Evolutionary conservation across 2,888 invertebrate genomes (phyloP).

Genomic region (Quadroppia sp.): DNA sequence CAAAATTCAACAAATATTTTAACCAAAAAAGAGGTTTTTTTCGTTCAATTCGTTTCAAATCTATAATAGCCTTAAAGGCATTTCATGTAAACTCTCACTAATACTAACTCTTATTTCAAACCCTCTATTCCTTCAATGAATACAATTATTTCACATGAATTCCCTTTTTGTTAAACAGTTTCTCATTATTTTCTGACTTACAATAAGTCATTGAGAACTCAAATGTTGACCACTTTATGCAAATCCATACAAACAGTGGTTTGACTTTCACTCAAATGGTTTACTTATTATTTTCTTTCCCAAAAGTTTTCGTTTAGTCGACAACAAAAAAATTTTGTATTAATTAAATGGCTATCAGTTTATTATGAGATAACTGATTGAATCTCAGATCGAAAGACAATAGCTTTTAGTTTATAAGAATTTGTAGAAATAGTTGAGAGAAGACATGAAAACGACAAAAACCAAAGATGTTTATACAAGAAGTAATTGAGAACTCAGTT

Average conservation of each 20-base stretch:
- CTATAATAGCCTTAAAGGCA: not conserved
- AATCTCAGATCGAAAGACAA: too few species aligned
- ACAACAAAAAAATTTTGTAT: too few species aligned
- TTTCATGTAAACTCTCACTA: not conserved
- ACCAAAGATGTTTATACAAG: not conserved
- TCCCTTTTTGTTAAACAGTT: not conserved
- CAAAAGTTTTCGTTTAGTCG: not conserved
- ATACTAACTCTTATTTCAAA: not conserved
- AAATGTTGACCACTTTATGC: conserved; percentile 28
- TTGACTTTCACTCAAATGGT: conserved; percentile 10
- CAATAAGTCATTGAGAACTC: not conserved
- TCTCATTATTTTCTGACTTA: not conserved
- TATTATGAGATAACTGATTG: too few species aligned
- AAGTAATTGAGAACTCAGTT: conserved; percentile 22
- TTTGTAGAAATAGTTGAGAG: too few species aligned
- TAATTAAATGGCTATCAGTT: too few species aligned
- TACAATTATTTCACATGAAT: conserved; percentile 5
- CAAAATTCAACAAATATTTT: not conserved
- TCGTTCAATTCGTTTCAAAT: not conserved
- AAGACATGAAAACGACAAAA: not conserved
- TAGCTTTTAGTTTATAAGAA: too few species aligned
- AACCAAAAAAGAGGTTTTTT: not conserved
- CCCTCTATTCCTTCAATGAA: not conserved
- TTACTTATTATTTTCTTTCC: not conserved
- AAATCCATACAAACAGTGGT: not conserved